Evolutionary conservation across 2,888 invertebrate genomes (phyloP).

Genomic region (Spisula solida): DNA sequence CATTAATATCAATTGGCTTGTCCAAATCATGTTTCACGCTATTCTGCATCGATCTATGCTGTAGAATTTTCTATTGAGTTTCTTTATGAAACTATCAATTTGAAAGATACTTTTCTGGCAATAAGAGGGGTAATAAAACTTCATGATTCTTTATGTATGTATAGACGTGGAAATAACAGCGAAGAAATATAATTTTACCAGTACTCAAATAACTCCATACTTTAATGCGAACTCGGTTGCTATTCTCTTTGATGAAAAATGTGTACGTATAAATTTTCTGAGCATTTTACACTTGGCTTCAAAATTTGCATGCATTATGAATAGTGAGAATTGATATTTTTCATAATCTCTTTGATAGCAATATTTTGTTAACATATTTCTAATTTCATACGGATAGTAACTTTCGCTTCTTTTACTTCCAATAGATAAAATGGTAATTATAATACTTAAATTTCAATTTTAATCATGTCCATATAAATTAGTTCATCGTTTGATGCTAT

Average conservation of each 20-base stretch:
- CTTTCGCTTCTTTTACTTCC: slow-evolving; percentile 19
- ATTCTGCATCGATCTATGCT: slow-evolving; percentile 49
- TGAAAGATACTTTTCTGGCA: slow-evolving; percentile 53
- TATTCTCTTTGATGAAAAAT: slow-evolving; percentile 25
- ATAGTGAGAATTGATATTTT: slow-evolving; percentile 34
- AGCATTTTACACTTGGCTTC: slow-evolving; percentile 39
- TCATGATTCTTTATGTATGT: slow-evolving; percentile 28
- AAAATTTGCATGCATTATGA: slow-evolving; percentile 17
- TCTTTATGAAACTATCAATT: slow-evolving; percentile 49
- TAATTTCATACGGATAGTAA: slow-evolving; percentile 25
- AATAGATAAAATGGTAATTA: slow-evolving; percentile 12
- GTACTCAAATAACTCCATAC: slow-evolving; percentile 43
- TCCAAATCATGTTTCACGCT: slow-evolving; percentile 66
- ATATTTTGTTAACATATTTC: slow-evolving; percentile 12
- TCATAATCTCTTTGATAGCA: background rate
- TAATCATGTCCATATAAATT: slow-evolving; percentile 35
- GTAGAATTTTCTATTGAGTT: slow-evolving; percentile 46
- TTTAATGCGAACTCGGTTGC: slow-evolving; percentile 30
- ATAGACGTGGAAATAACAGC: slow-evolving; percentile 32
- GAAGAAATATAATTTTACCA: slow-evolving; percentile 31
- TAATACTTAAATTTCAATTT: slow-evolving; percentile 37
- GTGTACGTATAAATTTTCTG: slow-evolving; percentile 24
- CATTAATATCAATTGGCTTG: slow-evolving; percentile 36
- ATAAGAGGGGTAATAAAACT: slow-evolving; percentile 34
- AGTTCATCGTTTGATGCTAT: slow-evolving; percentile 22